Percentiles rank a stretch among this genome's conserved stretches.
Conservation (phyloP, 2,113 vertebrate species). For the Anser cygnoides region DNA sequence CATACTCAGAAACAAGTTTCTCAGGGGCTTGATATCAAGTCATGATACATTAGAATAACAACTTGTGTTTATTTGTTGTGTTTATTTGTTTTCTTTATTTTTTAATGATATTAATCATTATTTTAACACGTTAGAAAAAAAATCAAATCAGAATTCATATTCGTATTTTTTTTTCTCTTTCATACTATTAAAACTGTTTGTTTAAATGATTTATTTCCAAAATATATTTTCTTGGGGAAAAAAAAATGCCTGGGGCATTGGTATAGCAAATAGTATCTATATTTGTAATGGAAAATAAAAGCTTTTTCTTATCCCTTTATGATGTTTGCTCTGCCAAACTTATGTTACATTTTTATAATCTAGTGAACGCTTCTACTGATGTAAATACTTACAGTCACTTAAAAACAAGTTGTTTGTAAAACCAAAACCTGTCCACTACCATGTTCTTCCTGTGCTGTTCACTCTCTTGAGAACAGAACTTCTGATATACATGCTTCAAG, state of each 20-base stretch:
- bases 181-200: not conserved
- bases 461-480: not conserved
- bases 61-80: not conserved
- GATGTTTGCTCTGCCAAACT: not conserved
- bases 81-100: not conserved
- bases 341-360: not conserved
- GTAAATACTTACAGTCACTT: not conserved
- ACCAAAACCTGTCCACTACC: not conserved
- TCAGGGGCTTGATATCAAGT: not conserved
- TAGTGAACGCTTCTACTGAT: not conserved
- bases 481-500: not conserved
- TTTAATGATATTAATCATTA: not conserved
- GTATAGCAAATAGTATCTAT: not conserved
- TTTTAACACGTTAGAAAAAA: not conserved
- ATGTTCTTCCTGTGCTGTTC: not conserved
- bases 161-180: not conserved
- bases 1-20: not conserved
- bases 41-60: not conserved
- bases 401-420: not conserved
- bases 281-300: not conserved
- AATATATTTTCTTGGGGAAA: not conserved
- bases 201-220: not conserved
- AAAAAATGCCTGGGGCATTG: not conserved
- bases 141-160: not conserved
- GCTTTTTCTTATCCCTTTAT: not conserved